Percentiles rank a stretch among this genome's conserved stretches.
phyloP scores from a whole-genome alignment of 2,797 vertebrate species.

The Amazona ochrocephala region DNA sequence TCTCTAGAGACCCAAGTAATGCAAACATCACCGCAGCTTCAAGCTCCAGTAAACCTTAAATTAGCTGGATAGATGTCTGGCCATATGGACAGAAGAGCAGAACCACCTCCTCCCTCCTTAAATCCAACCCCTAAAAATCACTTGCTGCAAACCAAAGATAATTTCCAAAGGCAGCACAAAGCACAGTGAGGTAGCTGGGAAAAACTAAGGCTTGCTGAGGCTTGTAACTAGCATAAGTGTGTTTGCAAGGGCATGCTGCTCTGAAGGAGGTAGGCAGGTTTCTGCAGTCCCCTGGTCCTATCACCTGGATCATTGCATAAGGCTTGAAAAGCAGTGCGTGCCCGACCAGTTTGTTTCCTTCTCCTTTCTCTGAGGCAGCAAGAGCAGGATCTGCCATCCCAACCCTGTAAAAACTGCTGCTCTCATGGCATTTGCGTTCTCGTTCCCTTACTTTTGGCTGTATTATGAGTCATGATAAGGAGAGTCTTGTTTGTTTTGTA shows the following conservation, averaged over 20 bases:
- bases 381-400: background rate
- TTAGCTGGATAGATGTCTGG: background rate
- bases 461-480: background rate
- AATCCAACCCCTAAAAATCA: background rate
- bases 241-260: background rate
- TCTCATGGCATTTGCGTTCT: background rate
- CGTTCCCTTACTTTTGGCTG: background rate
- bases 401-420: background rate
- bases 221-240: background rate
- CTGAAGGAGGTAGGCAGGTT: background rate
- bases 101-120: background rate
- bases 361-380: background rate
- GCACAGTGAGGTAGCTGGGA: background rate
- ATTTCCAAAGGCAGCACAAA: background rate
- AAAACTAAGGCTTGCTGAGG: background rate
- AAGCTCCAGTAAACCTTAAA: background rate
- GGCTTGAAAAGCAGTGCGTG: rapidly evolving
- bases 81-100: background rate
- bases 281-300: background rate
- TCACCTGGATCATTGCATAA: background rate
- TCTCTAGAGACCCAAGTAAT: background rate
- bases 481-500: background rate
- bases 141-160: background rate
- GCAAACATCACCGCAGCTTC: background rate
- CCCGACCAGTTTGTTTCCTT: background rate